Evolutionary conservation across 2,797 vertebrate genomes (phyloP), one percentile per base, ranked within the genome.

Genomic region (Tenualosa thibaudeaui): DNA sequence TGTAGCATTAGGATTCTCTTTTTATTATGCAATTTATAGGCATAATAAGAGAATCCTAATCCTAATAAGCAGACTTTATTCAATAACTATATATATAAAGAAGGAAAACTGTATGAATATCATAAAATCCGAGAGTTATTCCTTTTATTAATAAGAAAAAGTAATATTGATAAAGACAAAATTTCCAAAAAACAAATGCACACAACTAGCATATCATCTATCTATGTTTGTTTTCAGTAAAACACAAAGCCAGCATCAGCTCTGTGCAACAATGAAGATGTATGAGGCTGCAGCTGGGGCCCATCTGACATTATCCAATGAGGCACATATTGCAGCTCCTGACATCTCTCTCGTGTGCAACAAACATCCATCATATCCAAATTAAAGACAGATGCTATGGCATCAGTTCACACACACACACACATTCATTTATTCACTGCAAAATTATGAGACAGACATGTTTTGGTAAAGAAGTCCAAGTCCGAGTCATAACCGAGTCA

Each of bases 371-470:
- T 78, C 71, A 43, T 7, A 78, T 12, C 15, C 71, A 78, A 22
- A 78, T 78, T 78, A 40, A 2, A 46, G 40, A 78, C 71, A 78
- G 37, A 78, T 43, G 71, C 71, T 40, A 46, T 46, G 86, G 89
- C 83, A 81, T 89, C 89, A 90, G 86, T 43, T 78, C 71, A 78
- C 37, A 78, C 68, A 84, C 65, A 84, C 60, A 68, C 37, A 51
- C n/a, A 56, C 46, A 83, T 51, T 60, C 22, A 46, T 13, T 53
- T 8, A 13, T 53, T 53, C 54, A 56, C 13, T 54, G 12, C 13
- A 17, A 17, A 3, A 54, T 54, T 54, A 54, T 54, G 53, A 54
- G 58, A 24, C 2, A 10, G 58, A 62, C n/a, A 58, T 58, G 19
- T 58, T 19, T 58, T 58, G 54, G 54, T 56, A 58, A 19, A 58